Evolutionary conservation across 2,797 vertebrate species (phyloP).

Genomic region (Squalus acanthias): DNA sequence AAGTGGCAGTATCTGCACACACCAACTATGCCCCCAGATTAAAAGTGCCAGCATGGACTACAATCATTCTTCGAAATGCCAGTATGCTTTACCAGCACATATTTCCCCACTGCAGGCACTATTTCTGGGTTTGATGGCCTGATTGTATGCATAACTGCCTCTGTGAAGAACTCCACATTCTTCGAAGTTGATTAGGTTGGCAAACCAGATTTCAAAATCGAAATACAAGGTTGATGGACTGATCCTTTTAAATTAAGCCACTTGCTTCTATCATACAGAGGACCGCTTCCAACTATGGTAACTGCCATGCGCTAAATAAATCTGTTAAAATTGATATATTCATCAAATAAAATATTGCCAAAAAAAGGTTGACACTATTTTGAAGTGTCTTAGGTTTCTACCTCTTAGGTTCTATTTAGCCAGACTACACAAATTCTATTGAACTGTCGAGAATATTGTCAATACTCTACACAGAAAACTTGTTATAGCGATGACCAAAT

Average conservation of each 20-base stretch:
- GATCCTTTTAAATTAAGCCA: neutral
- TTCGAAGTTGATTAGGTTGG: neutral
- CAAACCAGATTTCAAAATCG: slow-evolving; percentile 14
- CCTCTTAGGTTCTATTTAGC: neutral
- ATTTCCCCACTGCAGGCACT: neutral
- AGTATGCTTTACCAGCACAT: slow-evolving; percentile 24
- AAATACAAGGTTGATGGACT: neutral
- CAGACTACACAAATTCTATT: neutral
- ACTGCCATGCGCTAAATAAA: neutral
- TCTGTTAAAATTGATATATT: neutral
- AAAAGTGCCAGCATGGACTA: neutral
- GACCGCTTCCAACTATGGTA: neutral
- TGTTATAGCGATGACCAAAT: neutral
- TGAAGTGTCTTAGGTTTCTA: neutral
- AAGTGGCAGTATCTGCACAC: neutral
- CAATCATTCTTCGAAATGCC: slow-evolving; percentile 24
- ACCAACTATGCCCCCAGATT: slow-evolving; percentile 6
- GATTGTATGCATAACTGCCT: neutral
- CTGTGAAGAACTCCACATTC: slow-evolving; percentile 4
- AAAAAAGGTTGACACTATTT: neutral
- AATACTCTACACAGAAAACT: too few species aligned
- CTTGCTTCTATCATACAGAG: neutral
- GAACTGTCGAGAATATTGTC: neutral
- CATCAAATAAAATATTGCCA: neutral
- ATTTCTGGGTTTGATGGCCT: neutral